Percentiles rank a stretch among this genome's conserved stretches.
These are phyloP conservation scores for Halichoeres trimaculatus DNA, from an alignment of 2,113 vertebrate genomes.

Conservation along the genomic window DNA sequence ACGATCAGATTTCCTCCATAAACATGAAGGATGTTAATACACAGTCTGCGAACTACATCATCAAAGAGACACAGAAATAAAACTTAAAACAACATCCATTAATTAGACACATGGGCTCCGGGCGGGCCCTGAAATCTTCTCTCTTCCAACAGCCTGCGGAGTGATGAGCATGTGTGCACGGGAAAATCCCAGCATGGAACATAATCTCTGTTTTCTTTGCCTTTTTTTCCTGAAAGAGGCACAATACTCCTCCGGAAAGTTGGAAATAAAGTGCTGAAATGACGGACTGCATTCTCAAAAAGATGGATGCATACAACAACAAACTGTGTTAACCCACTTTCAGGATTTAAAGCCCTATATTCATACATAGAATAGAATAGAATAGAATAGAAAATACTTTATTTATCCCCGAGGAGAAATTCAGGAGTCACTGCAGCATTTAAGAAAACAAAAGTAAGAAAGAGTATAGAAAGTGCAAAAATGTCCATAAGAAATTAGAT, in stretches of 20 bases:
- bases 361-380: too few relatives aligned
- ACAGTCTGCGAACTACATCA: constrained; percentile 24
- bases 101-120: constrained; percentile 47
- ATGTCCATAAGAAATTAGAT: too few relatives aligned
- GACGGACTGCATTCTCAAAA: neutral
- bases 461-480: too few relatives aligned
- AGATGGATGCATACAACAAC: neutral
- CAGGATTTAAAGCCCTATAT: neutral
- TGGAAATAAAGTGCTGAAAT: neutral
- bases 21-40: constrained; percentile 7
- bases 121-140: constrained; percentile 25
- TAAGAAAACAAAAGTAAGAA: too few relatives aligned
- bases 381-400: too few relatives aligned
- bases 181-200: constrained; percentile 55
- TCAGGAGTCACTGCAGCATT: too few relatives aligned
- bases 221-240: constrained; percentile 6
- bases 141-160: constrained; percentile 32
- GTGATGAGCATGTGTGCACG: constrained; percentile 36
- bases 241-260: constrained; percentile 2
- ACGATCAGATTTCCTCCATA: constrained; percentile 33
- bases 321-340: neutral
- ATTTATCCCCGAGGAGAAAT: too few relatives aligned
- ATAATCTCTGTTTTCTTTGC: constrained; percentile 25
- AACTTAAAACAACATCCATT: constrained; percentile 36
- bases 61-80: constrained; percentile 42